Percentiles rank a stretch among this genome's conserved stretches.
These are phyloP conservation scores for Hemistola chrysoprasaria DNA, from an alignment of 2,888 invertebrate species.

Conservation along the genomic window DNA sequence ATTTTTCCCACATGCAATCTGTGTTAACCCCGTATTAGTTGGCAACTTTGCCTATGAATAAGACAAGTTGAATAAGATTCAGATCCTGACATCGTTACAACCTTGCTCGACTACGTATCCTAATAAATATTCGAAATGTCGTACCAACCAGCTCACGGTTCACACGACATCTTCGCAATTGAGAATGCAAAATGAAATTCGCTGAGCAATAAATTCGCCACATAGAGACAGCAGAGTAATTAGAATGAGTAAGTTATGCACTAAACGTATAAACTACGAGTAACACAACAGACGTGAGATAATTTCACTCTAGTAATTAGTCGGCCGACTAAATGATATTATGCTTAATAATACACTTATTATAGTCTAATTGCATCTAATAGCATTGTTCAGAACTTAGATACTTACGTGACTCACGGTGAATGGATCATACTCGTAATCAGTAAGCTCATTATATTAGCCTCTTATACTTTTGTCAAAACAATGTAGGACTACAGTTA, in stretches of 20 bases:
- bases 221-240: slow-evolving; percentile 1
- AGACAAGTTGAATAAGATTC: no score
- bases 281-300: slow-evolving; percentile 9
- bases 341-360: no score
- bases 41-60: no score
- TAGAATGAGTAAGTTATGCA: neutral
- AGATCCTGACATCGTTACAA: slow-evolving; percentile 15
- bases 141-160: slow-evolving; percentile 6
- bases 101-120: slow-evolving; percentile 14
- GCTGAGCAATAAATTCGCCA: slow-evolving; percentile 12
- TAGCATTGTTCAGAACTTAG: no score
- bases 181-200: slow-evolving; percentile 10
- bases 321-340: slow-evolving; percentile 41
- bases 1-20: no score
- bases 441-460: no score
- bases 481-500: no score
- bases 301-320: slow-evolving; percentile 21
- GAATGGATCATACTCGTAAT: no score
- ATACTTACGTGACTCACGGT: no score
- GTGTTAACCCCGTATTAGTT: no score
- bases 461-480: no score
- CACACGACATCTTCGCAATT: slow-evolving; percentile 15
- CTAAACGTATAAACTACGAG: neutral
- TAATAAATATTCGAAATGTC: slow-evolving; percentile 3
- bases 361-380: no score